Evolutionary conservation across 2,888 invertebrate genomes (phyloP), one percentile per base, ranked within the genome.

Genomic region (Odontothrips loti): DNA sequence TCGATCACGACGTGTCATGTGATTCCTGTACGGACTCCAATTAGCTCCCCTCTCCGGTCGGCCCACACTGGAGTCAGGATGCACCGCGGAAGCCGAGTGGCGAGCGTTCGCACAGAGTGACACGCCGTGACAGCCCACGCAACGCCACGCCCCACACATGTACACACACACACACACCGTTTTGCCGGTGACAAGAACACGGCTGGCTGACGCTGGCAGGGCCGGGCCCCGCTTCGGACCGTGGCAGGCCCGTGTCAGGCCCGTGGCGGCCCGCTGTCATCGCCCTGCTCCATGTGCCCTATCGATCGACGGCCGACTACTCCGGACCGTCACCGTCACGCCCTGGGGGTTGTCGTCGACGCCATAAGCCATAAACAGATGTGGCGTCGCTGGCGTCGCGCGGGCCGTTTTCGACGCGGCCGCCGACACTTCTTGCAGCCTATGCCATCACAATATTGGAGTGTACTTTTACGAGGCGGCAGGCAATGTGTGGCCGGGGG

Each of bases 361-460:
- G 68, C 68, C 68, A 75, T 27, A 75, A 75, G 23, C 68, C 68
- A 75, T 75, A 75, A 75, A 75, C 58, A 58, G 58, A 17, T 15
- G 58, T 58, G 58, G 20, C 58, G 58, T 6, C 20, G 58, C 6
- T 15, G 34, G 34, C 34, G 34, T 43, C 34, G 34, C 34, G 34
- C 34, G 34, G 34, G 3, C 34, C 34, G 34, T 43, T 43, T 6
- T 43, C 34, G 34, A 43, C 34, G 34, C 34, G 34, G 34, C 34
- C 34, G 34, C 34, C 34, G 34, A 43, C 34, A 43, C 34, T 43
- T 43, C 34, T 43, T 43, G 34, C 34, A 43, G 58, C 58, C 58
- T 58, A 23, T 23, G 68, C 68, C 68, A 68, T 75, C 68, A 75
- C 68, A 27, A 75, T 75, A 75, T 75, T 75, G 68, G 68, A 75